A percentile compares a stretch with the other conserved stretches of the same genome.
phyloP scores from a whole-genome alignment of 2,797 vertebrate genomes.

The Ciconia nigra region DNA sequence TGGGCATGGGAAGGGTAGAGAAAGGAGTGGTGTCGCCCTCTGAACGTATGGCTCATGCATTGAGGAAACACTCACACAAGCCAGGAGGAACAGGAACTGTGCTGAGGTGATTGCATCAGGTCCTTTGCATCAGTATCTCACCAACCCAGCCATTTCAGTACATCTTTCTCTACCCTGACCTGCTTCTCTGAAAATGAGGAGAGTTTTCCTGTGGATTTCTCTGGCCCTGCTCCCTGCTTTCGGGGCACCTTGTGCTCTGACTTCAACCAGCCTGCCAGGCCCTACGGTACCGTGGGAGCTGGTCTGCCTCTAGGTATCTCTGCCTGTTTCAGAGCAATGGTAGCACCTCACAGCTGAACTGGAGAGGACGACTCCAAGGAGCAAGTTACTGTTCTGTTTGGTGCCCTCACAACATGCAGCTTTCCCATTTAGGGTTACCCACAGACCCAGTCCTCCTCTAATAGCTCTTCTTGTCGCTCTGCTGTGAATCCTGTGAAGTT shows the following conservation, averaged over 20 bases:
- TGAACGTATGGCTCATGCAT: slow-evolving; percentile 15
- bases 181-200: neutral
- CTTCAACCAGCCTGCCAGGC: neutral
- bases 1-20: slow-evolving; percentile 66
- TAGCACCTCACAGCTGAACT: neutral
- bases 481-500: neutral
- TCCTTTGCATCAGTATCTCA: neutral
- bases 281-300: neutral
- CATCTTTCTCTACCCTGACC: neutral
- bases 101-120: slow-evolving; percentile 15
- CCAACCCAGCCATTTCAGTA: neutral
- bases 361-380: neutral
- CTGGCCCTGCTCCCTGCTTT: neutral
- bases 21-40: slow-evolving; percentile 45
- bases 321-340: neutral
- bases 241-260: neutral
- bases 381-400: neutral
- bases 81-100: slow-evolving; percentile 41
- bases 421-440: neutral
- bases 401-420: neutral
- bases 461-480: neutral
- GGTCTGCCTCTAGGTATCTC: neutral
- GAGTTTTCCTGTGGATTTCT: neutral
- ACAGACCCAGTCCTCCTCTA: neutral
- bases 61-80: slow-evolving; percentile 44